These are phyloP conservation scores for Micrastur ruficollis DNA, from an alignment of 2,797 vertebrate genomes.

Conservation along the genomic window DNA sequence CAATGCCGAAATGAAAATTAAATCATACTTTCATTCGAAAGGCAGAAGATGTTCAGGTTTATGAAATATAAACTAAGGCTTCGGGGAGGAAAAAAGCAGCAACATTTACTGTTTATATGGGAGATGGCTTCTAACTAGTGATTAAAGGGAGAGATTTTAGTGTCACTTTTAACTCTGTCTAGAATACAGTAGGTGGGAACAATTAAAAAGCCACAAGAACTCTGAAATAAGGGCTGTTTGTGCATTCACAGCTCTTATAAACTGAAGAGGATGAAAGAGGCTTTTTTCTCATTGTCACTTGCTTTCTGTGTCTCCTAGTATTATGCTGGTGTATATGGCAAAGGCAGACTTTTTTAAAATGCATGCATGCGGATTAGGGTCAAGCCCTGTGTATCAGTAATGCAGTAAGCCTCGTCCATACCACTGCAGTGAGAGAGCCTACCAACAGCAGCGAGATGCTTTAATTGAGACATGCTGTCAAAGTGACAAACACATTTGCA, in stretches of 20 bases:
- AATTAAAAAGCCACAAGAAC: slow-evolving; percentile 75
- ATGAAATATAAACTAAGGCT: slow-evolving; percentile 63
- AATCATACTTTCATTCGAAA: neutral
- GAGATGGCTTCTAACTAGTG: slow-evolving; percentile 48
- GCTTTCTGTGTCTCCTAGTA: slow-evolving; percentile 76
- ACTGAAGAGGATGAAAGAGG: slow-evolving; percentile 75
- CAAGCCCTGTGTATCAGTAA: slow-evolving; percentile 81
- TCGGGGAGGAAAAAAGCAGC: slow-evolving; percentile 63
- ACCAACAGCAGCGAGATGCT: slow-evolving; percentile 77
- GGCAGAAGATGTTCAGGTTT: slow-evolving; percentile 9
- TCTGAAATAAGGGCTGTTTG: slow-evolving; percentile 74
- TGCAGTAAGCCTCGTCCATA: slow-evolving; percentile 78
- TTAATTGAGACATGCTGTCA: slow-evolving; percentile 99
- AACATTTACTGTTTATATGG: slow-evolving; percentile 62
- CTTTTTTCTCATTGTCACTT: slow-evolving; percentile 77
- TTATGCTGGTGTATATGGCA: slow-evolving; percentile 72
- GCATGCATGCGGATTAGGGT: slow-evolving; percentile 79
- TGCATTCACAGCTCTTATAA: slow-evolving; percentile 74
- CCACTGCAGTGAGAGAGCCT: slow-evolving; percentile 76
- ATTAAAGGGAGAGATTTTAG: slow-evolving; percentile 72
- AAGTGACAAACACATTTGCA: slow-evolving; percentile 98
- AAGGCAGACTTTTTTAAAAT: slow-evolving; percentile 75
- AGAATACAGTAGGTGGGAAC: slow-evolving; percentile 69
- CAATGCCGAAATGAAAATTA: slow-evolving; percentile 35
- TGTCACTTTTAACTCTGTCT: slow-evolving; percentile 69